Evolutionary conservation across 2,113 vertebrate genomes (phyloP).

Genomic region (Corythaeola cristata): DNA sequence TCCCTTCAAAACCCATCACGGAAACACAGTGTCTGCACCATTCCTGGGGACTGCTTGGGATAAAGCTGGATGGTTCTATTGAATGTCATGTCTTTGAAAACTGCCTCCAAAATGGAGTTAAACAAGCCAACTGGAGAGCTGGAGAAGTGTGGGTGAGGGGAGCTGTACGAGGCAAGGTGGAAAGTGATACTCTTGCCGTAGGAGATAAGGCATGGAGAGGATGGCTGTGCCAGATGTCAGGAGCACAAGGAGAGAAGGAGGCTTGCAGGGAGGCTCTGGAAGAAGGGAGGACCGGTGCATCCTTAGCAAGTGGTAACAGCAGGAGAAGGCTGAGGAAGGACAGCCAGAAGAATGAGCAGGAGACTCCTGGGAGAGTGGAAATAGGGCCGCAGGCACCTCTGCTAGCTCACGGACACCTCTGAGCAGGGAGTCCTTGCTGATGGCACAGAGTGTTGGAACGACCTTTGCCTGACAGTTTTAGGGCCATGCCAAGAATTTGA

Average conservation of each 20-base stretch:
- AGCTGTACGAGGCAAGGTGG: rapidly evolving
- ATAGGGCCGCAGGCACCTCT: not conserved
- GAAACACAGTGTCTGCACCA: not conserved
- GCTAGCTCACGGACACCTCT: not conserved
- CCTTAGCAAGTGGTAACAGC: not conserved
- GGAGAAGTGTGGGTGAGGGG: not conserved
- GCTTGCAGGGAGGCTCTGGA: not conserved
- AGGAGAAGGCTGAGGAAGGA: not conserved
- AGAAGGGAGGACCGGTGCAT: not conserved
- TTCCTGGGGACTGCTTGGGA: not conserved
- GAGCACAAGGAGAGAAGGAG: not conserved
- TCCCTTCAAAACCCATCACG: not conserved
- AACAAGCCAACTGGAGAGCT: not conserved
- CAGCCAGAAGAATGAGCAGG: not conserved
- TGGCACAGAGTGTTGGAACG: not conserved
- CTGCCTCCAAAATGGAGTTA: not conserved
- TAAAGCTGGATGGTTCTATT: not conserved
- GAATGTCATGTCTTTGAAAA: not conserved
- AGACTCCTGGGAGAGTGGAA: not conserved
- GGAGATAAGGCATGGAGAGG: not conserved
- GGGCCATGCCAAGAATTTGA: not conserved
- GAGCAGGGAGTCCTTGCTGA: not conserved
- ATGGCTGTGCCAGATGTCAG: not conserved
- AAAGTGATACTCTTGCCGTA: rapidly evolving
- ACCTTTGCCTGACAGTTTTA: not conserved